A percentile compares a stretch with the other conserved stretches of the same genome.
Conservation (phyloP, 1,140 invertebrate species). For the Drosophila tani region DNA sequence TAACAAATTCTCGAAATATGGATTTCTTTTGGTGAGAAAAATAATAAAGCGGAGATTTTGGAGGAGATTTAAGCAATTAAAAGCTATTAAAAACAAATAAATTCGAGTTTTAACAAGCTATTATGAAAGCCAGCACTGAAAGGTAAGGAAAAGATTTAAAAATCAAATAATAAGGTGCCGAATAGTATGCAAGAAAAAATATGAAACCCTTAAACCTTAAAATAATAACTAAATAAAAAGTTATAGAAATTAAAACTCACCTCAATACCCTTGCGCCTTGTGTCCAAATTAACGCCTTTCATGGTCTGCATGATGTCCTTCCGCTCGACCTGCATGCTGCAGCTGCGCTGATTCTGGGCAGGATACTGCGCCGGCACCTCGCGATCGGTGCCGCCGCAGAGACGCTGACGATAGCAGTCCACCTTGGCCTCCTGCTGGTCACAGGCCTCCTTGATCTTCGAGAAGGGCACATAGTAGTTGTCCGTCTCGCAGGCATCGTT, state of each 20-base stretch:
- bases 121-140: no score
- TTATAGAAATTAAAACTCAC: conserved; percentile 54
- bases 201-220: not conserved
- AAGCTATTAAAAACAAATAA: no score
- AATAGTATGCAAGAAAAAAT: not conserved
- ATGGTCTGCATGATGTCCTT: conserved; percentile 73
- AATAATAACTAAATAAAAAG: not conserved
- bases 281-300: conserved; percentile 77
- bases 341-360: conserved; percentile 48
- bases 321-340: conserved; percentile 73
- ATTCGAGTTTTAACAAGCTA: no score
- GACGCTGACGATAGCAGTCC: conserved; percentile 69
- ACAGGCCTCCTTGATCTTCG: conserved; percentile 73
- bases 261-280: conserved; percentile 78
- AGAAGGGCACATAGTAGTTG: conserved; percentile 76
- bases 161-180: no score
- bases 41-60: not conserved
- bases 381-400: conserved; percentile 40
- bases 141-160: no score
- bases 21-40: not conserved
- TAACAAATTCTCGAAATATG: conserved; percentile 28
- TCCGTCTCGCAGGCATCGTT: conserved; percentile 72
- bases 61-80: not conserved
- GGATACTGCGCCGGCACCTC: conserved; percentile 32
- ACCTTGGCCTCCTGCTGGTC: conserved; percentile 60